Evolutionary conservation across 2,888 invertebrate genomes (phyloP), one percentile per base, ranked within the genome.

Genomic region (Rhagophthalmus giganteus): DNA sequence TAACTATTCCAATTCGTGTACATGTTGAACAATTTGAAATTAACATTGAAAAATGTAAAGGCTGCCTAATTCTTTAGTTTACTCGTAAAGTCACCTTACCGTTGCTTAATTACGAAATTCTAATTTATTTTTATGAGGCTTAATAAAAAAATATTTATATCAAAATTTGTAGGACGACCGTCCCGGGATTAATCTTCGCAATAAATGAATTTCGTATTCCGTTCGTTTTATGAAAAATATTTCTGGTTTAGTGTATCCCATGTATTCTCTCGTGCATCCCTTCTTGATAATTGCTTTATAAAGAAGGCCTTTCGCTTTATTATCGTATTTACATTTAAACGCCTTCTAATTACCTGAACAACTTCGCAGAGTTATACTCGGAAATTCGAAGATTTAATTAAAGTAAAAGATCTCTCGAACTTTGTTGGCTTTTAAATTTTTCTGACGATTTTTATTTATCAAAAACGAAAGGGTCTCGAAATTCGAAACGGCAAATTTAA

Each of bases 371-470:
- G 32, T 39, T 32, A 39, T 14, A 39, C 32, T 39, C 13, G 27
- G 27, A 39, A 39, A 47, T 13, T 47, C 11, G 24, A 38, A 33
- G 33, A 39, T 39, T 47, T 47, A 47, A 47, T 47, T 47, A 47
- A 33, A 47, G 38, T 38, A 46, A 39, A 39, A 39, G 38, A 39
- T 33, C 13, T 20, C 16, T 30, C n/a, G 5, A 15, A 35, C 13
- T 25, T 38, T 31, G 6, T 13, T 25, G 38, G 34, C 24, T 38
- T 39, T 25, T 16, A 14, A 47, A 34, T 20, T 39, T 32, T 45
- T 16, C 31, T 35, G 14, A 20, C 30, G 25, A 45, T 26, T 35
- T 45, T n/a, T n/a, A n/a, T n/a, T n/a, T n/a, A n/a, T n/a, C n/a
- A n/a, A n/a, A n/a, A n/a, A n/a, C n/a, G n/a, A n/a, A n/a, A n/a